Base-by-base conservation (phyloP, 1,140 invertebrate genomes). In the Papilio glaucus region DNA sequence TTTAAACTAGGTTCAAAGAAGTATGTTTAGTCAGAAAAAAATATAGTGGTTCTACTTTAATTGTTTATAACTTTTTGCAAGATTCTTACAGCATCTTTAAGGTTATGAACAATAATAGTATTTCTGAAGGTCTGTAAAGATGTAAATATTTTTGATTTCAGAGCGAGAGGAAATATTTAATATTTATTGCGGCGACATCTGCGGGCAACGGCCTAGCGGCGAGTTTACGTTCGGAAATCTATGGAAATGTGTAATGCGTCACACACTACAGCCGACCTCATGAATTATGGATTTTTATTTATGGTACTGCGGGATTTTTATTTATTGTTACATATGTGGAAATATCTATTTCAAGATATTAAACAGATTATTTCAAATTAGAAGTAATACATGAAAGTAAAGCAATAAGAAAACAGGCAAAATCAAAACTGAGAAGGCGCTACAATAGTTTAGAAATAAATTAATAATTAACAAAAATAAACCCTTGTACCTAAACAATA, bases 201-300 rank as follows among this genome's bases (percentile, higher is more conserved):
- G 85, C 72, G 76, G 38, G 71, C 75, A 71, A 84, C 84, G 72
- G 79, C 74, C 72, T 45, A 73, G 70, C 53, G 68, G 37, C 6
- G 6, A 12, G 18, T 49, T 67, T 24, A 49, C 57, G 72, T 79
- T 79, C 75, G 74, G 75, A 75, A 79, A 85, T 85, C 74, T 85
- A 87, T 83, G 84, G 78, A 86, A 86, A 86, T 85, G 74, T 78
- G 80, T 81, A 85, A 80, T 86, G 80, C 81, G 78, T 83, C 80
- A 83, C 80, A 83, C 79, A 75, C 73, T 74, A 79, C 73, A 72
- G 75, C 75, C 75, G 76, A 65, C 62, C 77, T 84, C 80, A 86
- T 85, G 81, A 80, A 85, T 85, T 80, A 86, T 83, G 78, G 72
- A 81, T 73, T 72, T 62, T 70, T 42, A 49, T 67, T 70, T 38